phyloP scores from a whole-genome alignment of 2,113 vertebrate genomes.

The Anguilla rostrata region DNA sequence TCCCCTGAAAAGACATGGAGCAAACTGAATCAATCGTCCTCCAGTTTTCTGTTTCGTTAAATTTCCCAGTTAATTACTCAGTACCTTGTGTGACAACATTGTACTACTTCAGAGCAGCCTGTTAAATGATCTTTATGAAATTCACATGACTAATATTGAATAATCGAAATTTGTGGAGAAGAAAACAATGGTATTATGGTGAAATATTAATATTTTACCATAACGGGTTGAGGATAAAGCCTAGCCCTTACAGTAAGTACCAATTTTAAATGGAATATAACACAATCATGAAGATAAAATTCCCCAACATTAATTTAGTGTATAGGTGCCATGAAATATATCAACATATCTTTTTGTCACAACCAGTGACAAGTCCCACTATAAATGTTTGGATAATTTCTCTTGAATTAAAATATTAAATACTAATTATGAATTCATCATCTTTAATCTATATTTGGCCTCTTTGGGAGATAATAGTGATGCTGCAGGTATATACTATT shows the following conservation, averaged over 20 bases:
- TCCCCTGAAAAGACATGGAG: constrained; percentile 59
- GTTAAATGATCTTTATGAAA: background rate
- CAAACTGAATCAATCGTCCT: constrained; percentile 40
- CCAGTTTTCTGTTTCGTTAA: constrained; percentile 56
- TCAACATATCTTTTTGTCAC: background rate
- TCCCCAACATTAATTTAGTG: background rate
- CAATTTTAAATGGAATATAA: constrained; percentile 26
- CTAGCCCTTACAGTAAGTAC: constrained; percentile 18
- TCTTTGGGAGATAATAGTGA: constrained; percentile 46
- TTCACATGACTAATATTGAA: background rate
- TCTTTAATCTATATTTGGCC: constrained; percentile 27
- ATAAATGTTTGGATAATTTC: constrained; percentile 15
- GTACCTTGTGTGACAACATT: background rate
- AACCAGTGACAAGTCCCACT: background rate
- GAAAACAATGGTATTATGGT: background rate
- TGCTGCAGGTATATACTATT: background rate
- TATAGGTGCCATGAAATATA: background rate
- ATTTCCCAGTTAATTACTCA: constrained; percentile 46
- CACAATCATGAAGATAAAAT: constrained; percentile 9
- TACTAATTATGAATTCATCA: constrained; percentile 39
- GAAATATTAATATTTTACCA: background rate
- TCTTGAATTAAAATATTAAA: constrained; percentile 34
- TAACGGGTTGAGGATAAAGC: constrained; percentile 5
- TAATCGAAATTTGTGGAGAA: background rate
- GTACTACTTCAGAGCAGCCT: background rate